Base-by-base conservation (phyloP, 1,140 invertebrate genomes). In the Armadillidium nasatum region DNA sequence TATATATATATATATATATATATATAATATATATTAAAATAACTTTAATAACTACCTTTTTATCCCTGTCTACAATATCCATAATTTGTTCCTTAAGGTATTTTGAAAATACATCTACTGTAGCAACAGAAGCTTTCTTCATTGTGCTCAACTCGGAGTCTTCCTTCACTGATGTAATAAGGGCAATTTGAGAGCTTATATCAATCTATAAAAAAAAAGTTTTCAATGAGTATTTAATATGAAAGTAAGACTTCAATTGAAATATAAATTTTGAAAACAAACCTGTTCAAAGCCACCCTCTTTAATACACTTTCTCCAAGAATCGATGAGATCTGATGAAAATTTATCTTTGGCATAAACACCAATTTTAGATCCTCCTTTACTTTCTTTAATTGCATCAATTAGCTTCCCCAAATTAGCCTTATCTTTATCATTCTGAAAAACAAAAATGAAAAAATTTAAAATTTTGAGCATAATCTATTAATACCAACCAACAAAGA, bases 1-100 rank as follows among this genome's bases (percentile, higher is more conserved):
- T n/a, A n/a, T n/a, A n/a, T n/a, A n/a, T n/a, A n/a, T n/a, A n/a
- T n/a, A n/a, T n/a, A n/a, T n/a, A n/a, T n/a, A n/a, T n/a, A n/a
- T n/a, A n/a, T n/a, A n/a, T n/a, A n/a, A n/a, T n/a, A n/a, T n/a
- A n/a, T n/a, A n/a, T n/a, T n/a, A n/a, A n/a, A n/a, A n/a, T n/a
- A n/a, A n/a, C n/a, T 33, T 33, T 33, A 33, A 33, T 33, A 33
- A 19, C 50, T 60, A 60, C 50, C 73, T 75, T 75, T 54, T 75
- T 75, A 67, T 75, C 73, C 43, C 73, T 92, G 88, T 99, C 97
- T 83, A 99, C 97, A 81, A 99, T 96, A 84, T 98, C 95, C 91
- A 99, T 97, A 75, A 99, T 94, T 86, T 99, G 94, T 50, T 97
- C 94, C 85, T 96, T 96, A 9, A 99, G 88, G 86, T 96, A 97